phyloP scores from a whole-genome alignment of 2,797 vertebrate species.

The Alexandromys oeconomus region DNA sequence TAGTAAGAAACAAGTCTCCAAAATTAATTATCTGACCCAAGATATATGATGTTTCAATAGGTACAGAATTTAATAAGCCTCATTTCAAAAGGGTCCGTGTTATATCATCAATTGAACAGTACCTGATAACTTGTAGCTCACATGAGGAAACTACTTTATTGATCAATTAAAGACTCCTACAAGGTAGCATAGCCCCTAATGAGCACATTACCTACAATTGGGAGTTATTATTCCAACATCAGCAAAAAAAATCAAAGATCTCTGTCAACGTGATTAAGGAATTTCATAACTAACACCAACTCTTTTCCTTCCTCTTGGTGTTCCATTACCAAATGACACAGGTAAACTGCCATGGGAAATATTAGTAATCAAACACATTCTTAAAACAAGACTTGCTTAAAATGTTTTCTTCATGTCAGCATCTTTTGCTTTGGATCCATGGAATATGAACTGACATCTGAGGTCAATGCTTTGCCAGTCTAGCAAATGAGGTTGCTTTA shows the following conservation, averaged over 20 bases:
- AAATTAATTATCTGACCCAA: conserved; percentile 63
- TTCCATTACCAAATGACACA: conserved; percentile 31
- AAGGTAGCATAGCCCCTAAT: conserved; percentile 53
- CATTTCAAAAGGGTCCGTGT: rapidly evolving
- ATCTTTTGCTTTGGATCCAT: conserved; percentile 63
- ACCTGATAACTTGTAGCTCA: background rate
- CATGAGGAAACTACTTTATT: background rate
- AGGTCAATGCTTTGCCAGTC: conserved; percentile 73
- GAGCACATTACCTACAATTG: conserved; percentile 43
- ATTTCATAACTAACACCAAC: background rate
- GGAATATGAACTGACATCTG: conserved; percentile 64
- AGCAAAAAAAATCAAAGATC: conserved; percentile 37
- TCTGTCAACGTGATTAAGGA: conserved; percentile 24
- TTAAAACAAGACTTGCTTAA: conserved; percentile 66
- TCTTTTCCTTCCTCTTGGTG: conserved; percentile 30
- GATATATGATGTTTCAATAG: background rate
- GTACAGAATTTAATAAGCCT: background rate
- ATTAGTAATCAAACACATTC: background rate
- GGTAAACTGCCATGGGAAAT: background rate
- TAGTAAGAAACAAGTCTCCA: conserved; percentile 45
- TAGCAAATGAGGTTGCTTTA: conserved; percentile 78
- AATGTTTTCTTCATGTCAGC: conserved; percentile 44
- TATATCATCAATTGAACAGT: background rate
- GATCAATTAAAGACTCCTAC: conserved; percentile 19
- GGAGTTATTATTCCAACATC: conserved; percentile 46